Evolutionary conservation across 2,888 invertebrate genomes (phyloP).

Genomic region (Drosophila yooni): DNA sequence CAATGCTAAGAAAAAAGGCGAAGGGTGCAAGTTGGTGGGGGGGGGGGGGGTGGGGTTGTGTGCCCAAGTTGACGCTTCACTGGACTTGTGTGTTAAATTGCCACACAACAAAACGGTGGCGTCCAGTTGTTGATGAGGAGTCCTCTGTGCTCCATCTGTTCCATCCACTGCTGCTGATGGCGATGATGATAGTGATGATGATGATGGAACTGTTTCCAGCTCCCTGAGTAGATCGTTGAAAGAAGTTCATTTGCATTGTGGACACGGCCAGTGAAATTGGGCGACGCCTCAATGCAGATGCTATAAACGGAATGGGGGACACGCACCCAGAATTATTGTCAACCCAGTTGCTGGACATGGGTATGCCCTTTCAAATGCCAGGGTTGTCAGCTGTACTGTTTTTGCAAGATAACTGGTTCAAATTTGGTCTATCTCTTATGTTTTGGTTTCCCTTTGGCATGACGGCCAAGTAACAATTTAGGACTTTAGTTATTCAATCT

Average conservation of each 20-base stretch:
- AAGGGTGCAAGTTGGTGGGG: neutral
- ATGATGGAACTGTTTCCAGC: conserved; percentile 26
- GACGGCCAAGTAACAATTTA: neutral
- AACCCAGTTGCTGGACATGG: neutral
- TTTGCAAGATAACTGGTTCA: neutral
- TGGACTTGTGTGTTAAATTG: conserved; percentile 74
- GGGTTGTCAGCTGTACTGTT: conserved; percentile 2
- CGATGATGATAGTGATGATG: conserved; percentile 22
- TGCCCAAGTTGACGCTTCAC: conserved; percentile 75
- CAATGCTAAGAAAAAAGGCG: conserved; percentile 9
- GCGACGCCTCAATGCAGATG: conserved; percentile 56
- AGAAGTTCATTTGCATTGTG: conserved; percentile 75
- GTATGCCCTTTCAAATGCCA: neutral
- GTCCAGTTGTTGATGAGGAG: conserved; percentile 29
- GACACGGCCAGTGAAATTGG: conserved; percentile 65
- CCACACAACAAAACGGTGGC: conserved; percentile 50
- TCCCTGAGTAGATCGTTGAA: conserved; percentile 49
- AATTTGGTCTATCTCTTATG: neutral
- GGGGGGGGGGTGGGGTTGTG: no score
- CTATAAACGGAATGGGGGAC: conserved; percentile 51
- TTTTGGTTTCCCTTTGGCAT: neutral
- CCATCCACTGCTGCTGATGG: neutral
- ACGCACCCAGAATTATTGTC: conserved; percentile 18
- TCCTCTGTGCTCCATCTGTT: conserved; percentile 3
- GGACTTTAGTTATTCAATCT: neutral